phyloP scores from a whole-genome alignment of 2,113 vertebrate species.

The Psophia crepitans region DNA sequence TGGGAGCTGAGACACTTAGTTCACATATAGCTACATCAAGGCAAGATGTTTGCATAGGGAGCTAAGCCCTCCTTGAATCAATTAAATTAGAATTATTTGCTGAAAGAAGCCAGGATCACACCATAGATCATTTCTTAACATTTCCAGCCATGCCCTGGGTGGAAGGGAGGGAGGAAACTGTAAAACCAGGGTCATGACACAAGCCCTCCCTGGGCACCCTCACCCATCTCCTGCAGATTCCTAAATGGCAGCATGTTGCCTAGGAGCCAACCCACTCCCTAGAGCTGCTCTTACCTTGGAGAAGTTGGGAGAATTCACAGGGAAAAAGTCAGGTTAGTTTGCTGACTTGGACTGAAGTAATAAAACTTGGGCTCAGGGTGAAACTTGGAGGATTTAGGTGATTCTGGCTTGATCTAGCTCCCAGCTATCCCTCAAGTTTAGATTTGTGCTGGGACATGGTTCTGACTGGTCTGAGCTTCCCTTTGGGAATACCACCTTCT shows the following conservation, averaged over 20 bases:
- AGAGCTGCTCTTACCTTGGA: not conserved
- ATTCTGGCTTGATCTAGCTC: not conserved
- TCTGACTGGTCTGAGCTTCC: not conserved
- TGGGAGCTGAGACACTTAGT: not conserved
- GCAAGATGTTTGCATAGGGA: not conserved
- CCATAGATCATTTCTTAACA: not conserved
- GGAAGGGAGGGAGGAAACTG: not conserved
- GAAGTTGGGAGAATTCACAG: not conserved
- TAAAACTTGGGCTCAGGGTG: not conserved
- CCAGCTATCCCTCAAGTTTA: not conserved
- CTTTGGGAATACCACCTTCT: not conserved
- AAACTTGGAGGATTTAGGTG: not conserved
- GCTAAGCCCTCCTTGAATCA: not conserved
- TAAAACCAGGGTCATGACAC: not conserved
- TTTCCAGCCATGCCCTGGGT: not conserved
- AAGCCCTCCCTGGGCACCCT: not conserved
- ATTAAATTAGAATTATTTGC: not conserved
- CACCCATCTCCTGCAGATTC: not conserved
- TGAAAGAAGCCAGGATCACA: not conserved
- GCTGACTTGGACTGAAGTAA: not conserved
- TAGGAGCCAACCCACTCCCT: not conserved
- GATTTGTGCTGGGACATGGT: not conserved
- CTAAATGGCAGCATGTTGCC: not conserved
- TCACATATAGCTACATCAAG: not conserved
- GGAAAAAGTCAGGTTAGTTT: not conserved